Conservation (phyloP, 2,113 vertebrate species). For the Psittacus erithacus region DNA sequence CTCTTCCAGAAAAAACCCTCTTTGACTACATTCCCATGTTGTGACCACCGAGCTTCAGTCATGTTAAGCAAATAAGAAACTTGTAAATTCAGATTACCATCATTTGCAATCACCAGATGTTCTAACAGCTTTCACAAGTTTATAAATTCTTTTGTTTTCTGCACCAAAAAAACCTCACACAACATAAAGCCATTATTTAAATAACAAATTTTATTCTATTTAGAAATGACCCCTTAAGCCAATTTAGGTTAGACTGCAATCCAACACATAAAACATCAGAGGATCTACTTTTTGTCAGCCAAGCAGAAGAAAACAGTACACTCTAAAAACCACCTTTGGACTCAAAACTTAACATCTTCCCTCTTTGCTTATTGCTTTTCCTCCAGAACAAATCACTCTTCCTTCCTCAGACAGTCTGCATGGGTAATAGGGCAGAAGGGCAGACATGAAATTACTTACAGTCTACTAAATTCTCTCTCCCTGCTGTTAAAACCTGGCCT, state of each 20-base stretch:
- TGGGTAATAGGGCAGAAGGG: neutral
- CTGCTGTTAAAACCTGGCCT: neutral
- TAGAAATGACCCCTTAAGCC: neutral
- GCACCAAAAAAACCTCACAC: neutral
- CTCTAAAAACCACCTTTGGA: neutral
- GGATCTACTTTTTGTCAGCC: neutral
- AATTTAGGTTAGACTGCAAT: neutral
- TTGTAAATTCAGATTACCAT: neutral
- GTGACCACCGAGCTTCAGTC: neutral
- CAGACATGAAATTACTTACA: slow-evolving; percentile 1
- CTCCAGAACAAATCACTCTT: neutral
- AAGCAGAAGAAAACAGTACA: neutral
- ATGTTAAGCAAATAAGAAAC: neutral
- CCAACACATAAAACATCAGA: rapidly evolving
- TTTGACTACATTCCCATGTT: rapidly evolving
- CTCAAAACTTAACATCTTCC: neutral
- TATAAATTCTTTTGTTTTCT: neutral
- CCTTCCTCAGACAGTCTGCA: neutral
- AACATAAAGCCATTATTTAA: neutral
- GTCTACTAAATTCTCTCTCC: slow-evolving; percentile 13
- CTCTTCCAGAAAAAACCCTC: neutral
- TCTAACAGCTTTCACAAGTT: neutral
- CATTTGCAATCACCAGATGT: neutral
- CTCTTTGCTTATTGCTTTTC: neutral
- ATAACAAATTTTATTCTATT: neutral